Evolutionary conservation across 2,888 invertebrate genomes (phyloP), one percentile per base, ranked within the genome.

Genomic region (Branchellion lobata): DNA sequence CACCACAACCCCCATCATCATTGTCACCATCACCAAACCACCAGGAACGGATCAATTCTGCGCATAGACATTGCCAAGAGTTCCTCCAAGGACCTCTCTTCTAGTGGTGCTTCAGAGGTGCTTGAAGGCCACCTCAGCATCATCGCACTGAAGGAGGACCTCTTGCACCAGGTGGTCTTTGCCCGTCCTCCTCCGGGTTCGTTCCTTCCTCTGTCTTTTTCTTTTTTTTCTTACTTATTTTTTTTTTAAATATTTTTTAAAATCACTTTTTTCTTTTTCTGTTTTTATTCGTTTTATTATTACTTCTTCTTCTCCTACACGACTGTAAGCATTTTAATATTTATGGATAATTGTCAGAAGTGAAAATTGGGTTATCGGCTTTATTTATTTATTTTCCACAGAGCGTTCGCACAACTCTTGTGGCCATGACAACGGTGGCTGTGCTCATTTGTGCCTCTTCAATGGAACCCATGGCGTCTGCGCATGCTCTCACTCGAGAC

Each of bases 401-500:
- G 18, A 77, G 34, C 31, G 65, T 27, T 34, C 33, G 36, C 24
- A 18, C 89, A 88, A 21, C 93, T 93, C 87, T 88, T 90, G 0
- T 94, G 92, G 86, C 89, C 89, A 14, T 84, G 89, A 90, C 82
- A 92, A 92, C 86, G 92, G 92, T 0, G 92, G 91, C 36, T 95
- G 94, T 88, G 90, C 91, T 83, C 92, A 93, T 85, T 89, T 95
- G 81, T 95, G 95, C 85, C 90, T 95, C 79, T 92, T 88, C 86
- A 81, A 84, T 29, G 81, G 81, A 24, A 80, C 81, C 0, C 80
- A 82, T 29, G 83, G 82, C 82, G 90, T 89, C 8, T 94, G 94
- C 88, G 92, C 91, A 53, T 95, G 95, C 86, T 92, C 94, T 57
- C 93, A 94, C 88, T 94, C 94, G 1, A 90, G 91, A 83, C 90